Evolutionary conservation across 2,888 invertebrate species (phyloP).

Genomic region (Drosophila nr. medialis): DNA sequence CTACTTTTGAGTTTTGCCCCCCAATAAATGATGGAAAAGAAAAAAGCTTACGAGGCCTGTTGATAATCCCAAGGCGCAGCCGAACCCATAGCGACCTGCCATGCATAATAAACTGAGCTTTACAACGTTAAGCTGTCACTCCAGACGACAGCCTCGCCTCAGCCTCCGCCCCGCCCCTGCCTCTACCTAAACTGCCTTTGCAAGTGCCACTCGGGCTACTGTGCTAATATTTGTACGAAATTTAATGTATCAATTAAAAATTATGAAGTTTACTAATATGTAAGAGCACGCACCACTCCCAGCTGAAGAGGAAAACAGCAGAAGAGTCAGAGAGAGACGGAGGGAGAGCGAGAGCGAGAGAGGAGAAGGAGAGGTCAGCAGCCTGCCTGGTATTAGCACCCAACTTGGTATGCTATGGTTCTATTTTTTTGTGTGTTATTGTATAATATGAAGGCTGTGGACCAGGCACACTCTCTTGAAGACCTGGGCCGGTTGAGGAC

Average conservation of each 20-base stretch:
- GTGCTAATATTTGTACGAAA: conserved; percentile 77
- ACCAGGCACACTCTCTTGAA: conserved; percentile 6
- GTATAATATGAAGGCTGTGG: conserved; percentile 72
- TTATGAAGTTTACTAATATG: conserved; percentile 85
- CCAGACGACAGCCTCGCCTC: conserved; percentile 47
- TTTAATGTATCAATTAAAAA: conserved; percentile 85
- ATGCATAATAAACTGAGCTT: conserved; percentile 77
- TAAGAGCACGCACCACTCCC: conserved; percentile 81
- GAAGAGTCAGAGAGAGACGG: not conserved
- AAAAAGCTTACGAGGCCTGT: conserved; percentile 36
- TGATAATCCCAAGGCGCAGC: conserved; percentile 51
- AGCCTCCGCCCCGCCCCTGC: no score
- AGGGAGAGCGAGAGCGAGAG: not conserved
- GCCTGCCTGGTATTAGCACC: conserved; percentile 61
- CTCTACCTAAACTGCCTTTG: not conserved
- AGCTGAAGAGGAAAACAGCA: conserved; percentile 4
- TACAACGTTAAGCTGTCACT: conserved; percentile 78
- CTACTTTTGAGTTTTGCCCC: conserved; percentile 26
- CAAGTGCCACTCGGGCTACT: conserved; percentile 34
- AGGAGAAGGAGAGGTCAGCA: conserved; percentile 6
- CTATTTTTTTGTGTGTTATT: conserved; percentile 70
- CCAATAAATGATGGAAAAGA: conserved; percentile 2
- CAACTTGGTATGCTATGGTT: conserved; percentile 71
- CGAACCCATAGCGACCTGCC: conserved; percentile 42
- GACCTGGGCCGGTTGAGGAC: conserved; percentile 12